Evolutionary conservation across 1,140 invertebrate genomes (phyloP).

Genomic region (Metaphire vulgaris): DNA sequence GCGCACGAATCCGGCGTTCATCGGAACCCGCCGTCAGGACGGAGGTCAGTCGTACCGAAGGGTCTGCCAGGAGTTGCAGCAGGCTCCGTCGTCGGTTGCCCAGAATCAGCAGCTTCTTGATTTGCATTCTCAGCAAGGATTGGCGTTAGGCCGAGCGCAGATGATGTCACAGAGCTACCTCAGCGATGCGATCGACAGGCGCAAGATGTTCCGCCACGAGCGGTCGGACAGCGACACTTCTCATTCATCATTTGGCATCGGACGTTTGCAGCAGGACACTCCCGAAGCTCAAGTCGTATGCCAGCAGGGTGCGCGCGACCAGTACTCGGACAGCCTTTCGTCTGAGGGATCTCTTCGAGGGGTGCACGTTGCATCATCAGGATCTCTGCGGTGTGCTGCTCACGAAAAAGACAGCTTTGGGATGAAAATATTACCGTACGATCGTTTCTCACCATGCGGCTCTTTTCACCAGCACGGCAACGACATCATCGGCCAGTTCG

Average conservation of each 20-base stretch:
- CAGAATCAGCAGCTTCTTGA: constrained; percentile 26
- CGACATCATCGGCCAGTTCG: background rate
- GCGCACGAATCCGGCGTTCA: constrained; percentile 50
- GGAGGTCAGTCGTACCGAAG: constrained; percentile 42
- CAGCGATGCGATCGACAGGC: constrained; percentile 9
- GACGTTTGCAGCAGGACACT: constrained; percentile 31
- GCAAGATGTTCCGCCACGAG: constrained; percentile 32
- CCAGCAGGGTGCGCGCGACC: constrained; percentile 43
- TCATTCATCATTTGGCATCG: constrained; percentile 38
- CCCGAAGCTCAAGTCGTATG: constrained; percentile 36
- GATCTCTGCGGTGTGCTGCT: constrained; percentile 38
- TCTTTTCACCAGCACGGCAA: background rate
- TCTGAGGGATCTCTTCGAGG: constrained; percentile 52
- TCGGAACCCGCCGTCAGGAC: constrained; percentile 41
- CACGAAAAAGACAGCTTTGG: constrained; percentile 25
- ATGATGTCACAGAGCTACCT: constrained; percentile 6
- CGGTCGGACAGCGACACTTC: constrained; percentile 49
- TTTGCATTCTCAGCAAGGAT: background rate
- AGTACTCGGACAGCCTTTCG: constrained; percentile 54
- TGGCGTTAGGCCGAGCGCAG: background rate
- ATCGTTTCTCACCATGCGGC: background rate
- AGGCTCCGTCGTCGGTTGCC: constrained; percentile 22
- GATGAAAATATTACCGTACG: background rate
- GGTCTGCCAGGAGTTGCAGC: constrained; percentile 34
- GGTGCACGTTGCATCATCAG: constrained; percentile 45